A percentile compares a stretch with the other conserved stretches of the same genome.
Conservation (phyloP, 2,888 invertebrate genomes). For the Stegana nigrithorax region DNA sequence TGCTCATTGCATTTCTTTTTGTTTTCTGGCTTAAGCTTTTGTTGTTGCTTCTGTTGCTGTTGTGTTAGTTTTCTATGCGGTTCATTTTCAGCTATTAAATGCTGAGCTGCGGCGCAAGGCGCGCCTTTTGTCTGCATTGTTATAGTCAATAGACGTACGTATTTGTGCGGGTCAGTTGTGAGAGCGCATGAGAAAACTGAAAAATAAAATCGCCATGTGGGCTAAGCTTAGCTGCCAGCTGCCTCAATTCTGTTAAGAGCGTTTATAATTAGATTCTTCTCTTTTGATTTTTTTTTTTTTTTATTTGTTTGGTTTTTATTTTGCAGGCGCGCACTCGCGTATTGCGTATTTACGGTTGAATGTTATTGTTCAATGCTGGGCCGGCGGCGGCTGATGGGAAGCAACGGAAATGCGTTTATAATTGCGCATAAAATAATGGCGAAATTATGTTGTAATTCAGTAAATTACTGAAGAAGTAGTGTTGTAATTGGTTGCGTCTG, state of each 20-base stretch:
- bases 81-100: too few relatives aligned
- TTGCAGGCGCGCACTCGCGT: too few relatives aligned
- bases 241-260: slow-evolving; percentile 3
- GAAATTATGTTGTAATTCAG: slow-evolving; percentile 14
- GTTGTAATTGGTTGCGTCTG: too few relatives aligned
- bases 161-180: slow-evolving; percentile 11
- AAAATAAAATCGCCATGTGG: slow-evolving; percentile 1
- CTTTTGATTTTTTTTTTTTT: too few relatives aligned
- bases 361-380: background rate
- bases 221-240: background rate
- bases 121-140: slow-evolving; percentile 14
- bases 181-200: background rate
- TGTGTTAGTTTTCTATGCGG: too few relatives aligned
- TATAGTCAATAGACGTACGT: slow-evolving; percentile 3
- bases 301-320: too few relatives aligned
- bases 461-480: slow-evolving; percentile 9
- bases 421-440: slow-evolving; percentile 13
- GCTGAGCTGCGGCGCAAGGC: too few relatives aligned
- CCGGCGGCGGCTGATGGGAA: background rate
- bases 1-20: background rate
- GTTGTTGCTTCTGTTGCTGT: background rate
- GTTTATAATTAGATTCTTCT: slow-evolving; percentile 12
- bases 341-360: background rate
- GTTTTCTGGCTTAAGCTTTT: background rate
- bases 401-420: slow-evolving; percentile 10